These are phyloP conservation scores for Lissocephala sabroskyi DNA, from an alignment of 2,888 invertebrate species.

Conservation along the genomic window DNA sequence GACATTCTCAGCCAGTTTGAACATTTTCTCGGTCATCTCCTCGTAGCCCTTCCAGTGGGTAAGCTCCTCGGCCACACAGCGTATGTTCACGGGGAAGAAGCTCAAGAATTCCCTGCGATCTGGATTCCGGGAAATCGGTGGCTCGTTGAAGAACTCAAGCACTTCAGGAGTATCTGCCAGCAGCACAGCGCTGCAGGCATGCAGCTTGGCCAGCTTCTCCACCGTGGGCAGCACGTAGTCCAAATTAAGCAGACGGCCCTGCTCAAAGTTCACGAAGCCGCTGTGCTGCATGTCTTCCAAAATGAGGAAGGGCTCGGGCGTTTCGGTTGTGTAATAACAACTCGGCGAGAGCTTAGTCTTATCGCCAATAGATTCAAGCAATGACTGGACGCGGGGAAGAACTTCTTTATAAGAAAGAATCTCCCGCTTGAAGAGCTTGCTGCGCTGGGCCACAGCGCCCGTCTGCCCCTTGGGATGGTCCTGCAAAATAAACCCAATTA, in stretches of 20 bases:
- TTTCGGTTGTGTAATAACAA: constrained; percentile 69
- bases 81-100: constrained; percentile 69
- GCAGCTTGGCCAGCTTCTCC: constrained; percentile 75
- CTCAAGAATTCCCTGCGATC: constrained; percentile 68
- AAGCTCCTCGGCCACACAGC: constrained; percentile 67
- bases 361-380: constrained; percentile 67
- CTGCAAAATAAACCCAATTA: constrained; percentile 18
- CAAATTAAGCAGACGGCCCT: constrained; percentile 74
- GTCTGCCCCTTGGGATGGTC: constrained; percentile 69
- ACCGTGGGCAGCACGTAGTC: constrained; percentile 74
- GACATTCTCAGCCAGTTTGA: constrained; percentile 66
- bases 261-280: constrained; percentile 75
- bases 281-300: constrained; percentile 75
- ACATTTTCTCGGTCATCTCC: constrained; percentile 69
- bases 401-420: constrained; percentile 69
- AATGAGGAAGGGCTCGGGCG: constrained; percentile 71
- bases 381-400: constrained; percentile 60
- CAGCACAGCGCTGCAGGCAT: constrained; percentile 74
- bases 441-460: constrained; percentile 69
- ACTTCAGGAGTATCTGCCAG: constrained; percentile 55
- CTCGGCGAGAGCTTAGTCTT: constrained; percentile 67
- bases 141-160: constrained; percentile 67
- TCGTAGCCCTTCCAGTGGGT: constrained; percentile 69
- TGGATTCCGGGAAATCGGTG: constrained; percentile 69
- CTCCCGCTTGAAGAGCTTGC: constrained; percentile 70